Evolutionary conservation across 2,797 vertebrate genomes (phyloP), one percentile per base, ranked within the genome.

Genomic region (Mormyrops attenuatus): DNA sequence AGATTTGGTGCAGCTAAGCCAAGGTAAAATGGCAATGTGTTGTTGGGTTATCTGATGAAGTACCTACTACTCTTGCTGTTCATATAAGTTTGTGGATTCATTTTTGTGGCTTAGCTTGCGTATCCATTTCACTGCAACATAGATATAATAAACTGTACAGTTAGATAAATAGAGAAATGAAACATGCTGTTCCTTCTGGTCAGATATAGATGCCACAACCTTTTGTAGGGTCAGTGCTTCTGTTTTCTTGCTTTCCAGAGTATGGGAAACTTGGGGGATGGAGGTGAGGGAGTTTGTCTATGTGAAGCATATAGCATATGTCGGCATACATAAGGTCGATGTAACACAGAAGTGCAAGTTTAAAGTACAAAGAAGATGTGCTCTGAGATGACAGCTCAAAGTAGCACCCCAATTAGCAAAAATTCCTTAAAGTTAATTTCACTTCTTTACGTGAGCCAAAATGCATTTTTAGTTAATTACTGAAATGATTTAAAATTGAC

Each of bases 81-180:
- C 17, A n/a, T 84, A 26, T 34, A 11, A n/a, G 38, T 8, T 9
- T 22, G 26, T 69, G 77, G 41, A 82, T 41, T 47, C 3, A 82
- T 44, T 82, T 80, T 49, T 82, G 77, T 84, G 38, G 80, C 44
- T 47, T 34, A 47, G 80, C 44, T 84, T 22, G 17, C 49, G 47
- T 84, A n/a, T 84, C 7, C 9, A 52, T 85, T 85, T 85, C 82
- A 85, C n/a, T 85, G 49, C 9, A 85, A 85, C 52, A 50, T 85
- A 15, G 5, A 49, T 44, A 9, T 84, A 44, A 49, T 26, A 52
- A 52, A 30, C 22, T 85, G 44, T 85, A 50, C 82, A 85, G 82
- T 30, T 85, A 9, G n/a, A 26, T 15, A 85, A 49, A 52, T 50
- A 47, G 20, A 26, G 2, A 84, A 49, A 84, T 30, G 7, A 52